phyloP scores from a whole-genome alignment of 30 jellyfish, hydroid and myxozoan species.

The Hydractinia echinata region DNA sequence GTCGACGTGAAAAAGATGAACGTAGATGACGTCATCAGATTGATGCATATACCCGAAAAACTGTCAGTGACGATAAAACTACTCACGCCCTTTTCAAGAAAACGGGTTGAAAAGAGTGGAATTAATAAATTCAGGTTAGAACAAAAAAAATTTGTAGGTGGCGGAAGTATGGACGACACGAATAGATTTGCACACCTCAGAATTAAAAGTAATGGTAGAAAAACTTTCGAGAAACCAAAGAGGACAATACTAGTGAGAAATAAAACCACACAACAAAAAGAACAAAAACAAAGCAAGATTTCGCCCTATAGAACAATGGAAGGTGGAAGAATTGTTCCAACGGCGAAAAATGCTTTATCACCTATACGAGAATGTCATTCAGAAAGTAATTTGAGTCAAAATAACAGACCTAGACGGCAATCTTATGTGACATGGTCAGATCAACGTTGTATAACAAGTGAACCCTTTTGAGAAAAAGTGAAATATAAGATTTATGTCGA shows the following conservation, averaged over 20 bases:
- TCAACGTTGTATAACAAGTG: background rate
- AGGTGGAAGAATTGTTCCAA: slow-evolving; percentile 21
- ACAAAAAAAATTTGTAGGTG: slow-evolving; percentile 3
- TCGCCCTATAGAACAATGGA: slow-evolving; percentile 37
- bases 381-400: background rate
- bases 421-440: slow-evolving; percentile 36
- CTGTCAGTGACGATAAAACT: slow-evolving; percentile 66
- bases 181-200: slow-evolving; percentile 75
- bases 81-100: slow-evolving; percentile 81
- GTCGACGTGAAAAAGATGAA: slow-evolving; percentile 68
- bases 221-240: background rate
- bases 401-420: background rate
- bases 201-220: slow-evolving; percentile 30
- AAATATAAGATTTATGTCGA: too few species aligned
- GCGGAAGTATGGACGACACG: background rate
- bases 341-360: background rate
- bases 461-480: background rate
- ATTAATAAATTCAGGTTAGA: slow-evolving; percentile 28
- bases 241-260: background rate
- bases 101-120: slow-evolving; percentile 62
- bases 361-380: background rate
- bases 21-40: slow-evolving; percentile 66
- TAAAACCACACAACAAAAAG: background rate
- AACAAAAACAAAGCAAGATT: background rate
- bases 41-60: slow-evolving; percentile 82